Percentiles rank a stretch among this genome's conserved stretches.
Conservation (phyloP, 2,888 invertebrate genomes). For the Athalia circularis region DNA sequence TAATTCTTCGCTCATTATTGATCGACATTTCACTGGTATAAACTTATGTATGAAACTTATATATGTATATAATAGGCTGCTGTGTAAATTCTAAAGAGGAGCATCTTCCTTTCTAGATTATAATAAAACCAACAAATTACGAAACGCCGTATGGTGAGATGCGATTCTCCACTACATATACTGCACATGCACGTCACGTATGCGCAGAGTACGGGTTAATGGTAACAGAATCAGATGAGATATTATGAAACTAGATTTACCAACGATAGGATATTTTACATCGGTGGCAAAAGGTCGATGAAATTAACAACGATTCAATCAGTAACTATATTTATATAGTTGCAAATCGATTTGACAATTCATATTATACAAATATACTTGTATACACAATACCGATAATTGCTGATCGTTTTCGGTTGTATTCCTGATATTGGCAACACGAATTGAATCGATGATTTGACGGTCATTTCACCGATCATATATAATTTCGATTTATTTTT, state of each 20-base stretch:
- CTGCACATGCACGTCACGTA: constrained; percentile 25
- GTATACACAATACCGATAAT: background rate
- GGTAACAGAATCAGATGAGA: constrained; percentile 37
- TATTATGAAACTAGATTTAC: constrained; percentile 37
- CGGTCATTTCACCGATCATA: background rate
- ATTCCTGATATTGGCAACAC: background rate
- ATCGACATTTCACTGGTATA: background rate
- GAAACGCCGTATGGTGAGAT: constrained; percentile 12
- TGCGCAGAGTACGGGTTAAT: constrained; percentile 1
- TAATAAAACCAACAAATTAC: constrained; percentile 25
- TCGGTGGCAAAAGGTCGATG: constrained; percentile 42
- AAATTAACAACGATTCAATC: constrained; percentile 32
- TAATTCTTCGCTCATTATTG: background rate
- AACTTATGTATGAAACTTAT: background rate
- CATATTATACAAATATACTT: background rate
- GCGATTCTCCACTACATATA: too few species aligned
- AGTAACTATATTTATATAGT: background rate
- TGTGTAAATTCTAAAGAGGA: constrained; percentile 33
- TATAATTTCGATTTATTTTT: background rate
- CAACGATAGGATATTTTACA: constrained; percentile 6
- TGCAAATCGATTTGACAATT: background rate
- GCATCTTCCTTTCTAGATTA: constrained; percentile 50
- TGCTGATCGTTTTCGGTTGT: background rate
- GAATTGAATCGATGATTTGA: background rate
- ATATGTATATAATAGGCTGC: background rate